Conservation (phyloP, 2,113 vertebrate genomes). For the Tamias sibiricus region DNA sequence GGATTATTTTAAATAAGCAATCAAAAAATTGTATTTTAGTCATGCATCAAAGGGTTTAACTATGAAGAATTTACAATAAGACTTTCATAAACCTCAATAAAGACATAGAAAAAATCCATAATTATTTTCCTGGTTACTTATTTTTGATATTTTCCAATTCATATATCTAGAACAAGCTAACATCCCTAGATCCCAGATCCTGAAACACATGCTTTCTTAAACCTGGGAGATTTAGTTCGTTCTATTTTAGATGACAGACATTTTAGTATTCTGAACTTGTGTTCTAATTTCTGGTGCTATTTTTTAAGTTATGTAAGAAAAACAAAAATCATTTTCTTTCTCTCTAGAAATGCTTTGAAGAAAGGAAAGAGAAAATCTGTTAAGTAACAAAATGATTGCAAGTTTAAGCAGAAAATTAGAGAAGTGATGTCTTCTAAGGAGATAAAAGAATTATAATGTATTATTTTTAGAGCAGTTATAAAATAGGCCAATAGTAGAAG, state of each 20-base stretch:
- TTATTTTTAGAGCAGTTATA: neutral
- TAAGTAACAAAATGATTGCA: neutral
- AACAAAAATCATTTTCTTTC: conserved; percentile 24
- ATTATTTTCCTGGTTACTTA: conserved; percentile 22
- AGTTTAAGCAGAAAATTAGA: neutral
- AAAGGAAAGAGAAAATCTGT: neutral
- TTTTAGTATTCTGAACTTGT: conserved; percentile 31
- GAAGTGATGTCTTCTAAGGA: neutral
- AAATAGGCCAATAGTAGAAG: neutral
- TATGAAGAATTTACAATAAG: conserved; percentile 47
- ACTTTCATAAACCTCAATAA: neutral
- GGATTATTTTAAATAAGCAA: conserved; percentile 54
- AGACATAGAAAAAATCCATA: neutral
- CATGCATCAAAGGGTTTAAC: conserved; percentile 8
- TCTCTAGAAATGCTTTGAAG: conserved; percentile 6
- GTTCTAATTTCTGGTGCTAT: conserved; percentile 53
- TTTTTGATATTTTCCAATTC: conserved; percentile 52
- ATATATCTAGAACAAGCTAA: neutral
- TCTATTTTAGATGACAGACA: conserved; percentile 56
- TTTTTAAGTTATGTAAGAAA: conserved; percentile 46
- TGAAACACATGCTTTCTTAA: conserved; percentile 60
- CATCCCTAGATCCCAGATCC: neutral
- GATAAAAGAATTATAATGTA: neutral
- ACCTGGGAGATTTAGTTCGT: conserved; percentile 60
- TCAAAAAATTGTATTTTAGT: conserved; percentile 41